A percentile compares a stretch with the other conserved stretches of the same genome.
Conservation (phyloP, 1,140 invertebrate genomes). For the Pantala flavescens region DNA sequence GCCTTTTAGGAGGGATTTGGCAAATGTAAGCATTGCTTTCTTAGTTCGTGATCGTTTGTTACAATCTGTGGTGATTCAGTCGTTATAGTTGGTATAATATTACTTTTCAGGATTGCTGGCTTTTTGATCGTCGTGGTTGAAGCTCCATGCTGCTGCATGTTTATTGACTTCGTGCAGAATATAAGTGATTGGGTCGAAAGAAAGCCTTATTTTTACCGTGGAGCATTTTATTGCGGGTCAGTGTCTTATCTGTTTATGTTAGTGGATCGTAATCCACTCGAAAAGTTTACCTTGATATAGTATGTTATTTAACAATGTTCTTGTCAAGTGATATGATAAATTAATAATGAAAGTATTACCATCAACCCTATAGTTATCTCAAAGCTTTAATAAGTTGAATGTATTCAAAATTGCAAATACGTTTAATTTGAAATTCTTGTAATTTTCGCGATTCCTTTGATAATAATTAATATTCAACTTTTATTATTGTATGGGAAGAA, state of each 20-base stretch:
- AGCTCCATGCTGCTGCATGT: constrained; percentile 89
- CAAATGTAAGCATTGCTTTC: constrained; percentile 55
- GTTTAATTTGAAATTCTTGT: too few species aligned
- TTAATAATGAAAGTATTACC: too few species aligned
- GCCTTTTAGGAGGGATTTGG: constrained; percentile 72
- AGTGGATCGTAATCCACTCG: too few species aligned
- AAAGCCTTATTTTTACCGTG: constrained; percentile 82
- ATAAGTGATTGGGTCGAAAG: constrained; percentile 70
- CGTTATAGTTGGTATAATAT: background rate
- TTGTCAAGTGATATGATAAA: too few species aligned
- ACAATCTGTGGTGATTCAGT: background rate
- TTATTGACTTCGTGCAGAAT: constrained; percentile 82
- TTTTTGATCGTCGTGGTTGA: constrained; percentile 79
- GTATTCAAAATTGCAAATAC: too few species aligned
- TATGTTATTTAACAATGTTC: too few species aligned
- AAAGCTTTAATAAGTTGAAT: too few species aligned
- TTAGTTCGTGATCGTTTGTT: constrained; percentile 12
- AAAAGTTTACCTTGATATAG: background rate
- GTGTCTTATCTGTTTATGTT: too few species aligned
- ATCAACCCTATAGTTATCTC: too few species aligned
- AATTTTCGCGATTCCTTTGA: too few species aligned
- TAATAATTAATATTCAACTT: too few species aligned
- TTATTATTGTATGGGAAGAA: too few species aligned
- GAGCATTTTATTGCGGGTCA: constrained; percentile 74
- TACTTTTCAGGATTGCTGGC: constrained; percentile 57